Conservation (phyloP, 2,888 invertebrate species). For the Enoplolaimus lenunculus region DNA sequence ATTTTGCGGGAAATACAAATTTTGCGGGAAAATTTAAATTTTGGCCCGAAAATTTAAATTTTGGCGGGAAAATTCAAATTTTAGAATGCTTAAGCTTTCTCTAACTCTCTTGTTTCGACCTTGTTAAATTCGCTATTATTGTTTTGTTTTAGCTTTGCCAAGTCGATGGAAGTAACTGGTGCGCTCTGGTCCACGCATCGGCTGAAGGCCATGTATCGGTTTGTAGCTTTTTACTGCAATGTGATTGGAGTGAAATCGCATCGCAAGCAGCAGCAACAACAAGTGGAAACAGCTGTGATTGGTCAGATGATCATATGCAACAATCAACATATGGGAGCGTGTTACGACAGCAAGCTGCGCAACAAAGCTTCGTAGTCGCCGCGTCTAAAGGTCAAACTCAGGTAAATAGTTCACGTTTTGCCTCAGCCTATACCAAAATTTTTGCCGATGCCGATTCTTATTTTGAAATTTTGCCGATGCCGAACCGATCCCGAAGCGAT, state of each 20-base stretch:
- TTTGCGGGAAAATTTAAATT: no score
- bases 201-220: constrained; percentile 70
- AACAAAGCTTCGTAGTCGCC: constrained; percentile 73
- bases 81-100: no score
- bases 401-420: no score
- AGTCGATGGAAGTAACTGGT: constrained; percentile 41
- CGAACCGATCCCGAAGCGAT: no score
- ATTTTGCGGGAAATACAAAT: no score
- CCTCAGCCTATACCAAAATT: no score
- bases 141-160: constrained; percentile 42
- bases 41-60: no score
- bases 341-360: constrained; percentile 52
- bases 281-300: not conserved
- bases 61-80: no score
- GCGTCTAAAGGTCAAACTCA: constrained; percentile 70
- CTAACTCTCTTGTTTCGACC: no score
- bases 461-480: no score
- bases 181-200: constrained; percentile 77
- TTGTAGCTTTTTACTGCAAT: constrained; percentile 70
- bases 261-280: not conserved
- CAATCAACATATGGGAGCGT: constrained; percentile 7
- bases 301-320: constrained; percentile 6
- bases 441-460: no score
- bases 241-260: constrained; percentile 55
- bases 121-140: no score